Evolutionary conservation across 2,113 vertebrate species (phyloP), one percentile per base, ranked within the genome.

Genomic region (Hyla sarda): DNA sequence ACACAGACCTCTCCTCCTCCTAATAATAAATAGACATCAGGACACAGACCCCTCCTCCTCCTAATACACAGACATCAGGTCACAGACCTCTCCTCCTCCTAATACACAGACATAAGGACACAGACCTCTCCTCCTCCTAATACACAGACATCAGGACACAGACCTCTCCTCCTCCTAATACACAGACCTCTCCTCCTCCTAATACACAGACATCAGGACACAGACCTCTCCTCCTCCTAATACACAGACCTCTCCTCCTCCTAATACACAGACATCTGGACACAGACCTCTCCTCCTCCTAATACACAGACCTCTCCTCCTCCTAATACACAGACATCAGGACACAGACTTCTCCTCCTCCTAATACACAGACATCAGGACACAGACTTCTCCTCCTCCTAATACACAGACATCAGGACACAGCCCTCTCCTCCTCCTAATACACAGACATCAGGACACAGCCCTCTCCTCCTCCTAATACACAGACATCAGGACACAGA

Each of bases 391-490:
- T 45, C 71, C n/a, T n/a, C n/a, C 71, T 74, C 41, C 71, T 45
- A 74, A 74, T 48, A 32, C 62, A 32, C 13, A 67, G 62, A 67
- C 30, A n/a, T n/a, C n/a, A n/a, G n/a, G n/a, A n/a, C n/a, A n/a
- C n/a, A n/a, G n/a, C n/a, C n/a, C n/a, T n/a, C n/a, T 17, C 45
- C 41, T 45, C 71, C 71, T 74, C 37, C 71, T 45, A 74, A 74
- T 74, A 74, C 34, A 74, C 37, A 74, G 71, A 47, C 10, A 74
- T 25, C 28, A 67, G 16, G 28, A 67, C 30, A 16, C 28, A 32
- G 62, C 16, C 62, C 62, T n/a, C n/a, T n/a, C 28, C 62, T 67
- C 62, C 60, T 65, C 47, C 60, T 65, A 65, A 65, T 65, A 65
- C 60, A 65, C 60, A 65, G 60, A 65, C 25, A 65, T 30, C 60